Evolutionary conservation across 2,797 vertebrate genomes (phyloP).

Genomic region (Sebastes kiyomatsui): DNA sequence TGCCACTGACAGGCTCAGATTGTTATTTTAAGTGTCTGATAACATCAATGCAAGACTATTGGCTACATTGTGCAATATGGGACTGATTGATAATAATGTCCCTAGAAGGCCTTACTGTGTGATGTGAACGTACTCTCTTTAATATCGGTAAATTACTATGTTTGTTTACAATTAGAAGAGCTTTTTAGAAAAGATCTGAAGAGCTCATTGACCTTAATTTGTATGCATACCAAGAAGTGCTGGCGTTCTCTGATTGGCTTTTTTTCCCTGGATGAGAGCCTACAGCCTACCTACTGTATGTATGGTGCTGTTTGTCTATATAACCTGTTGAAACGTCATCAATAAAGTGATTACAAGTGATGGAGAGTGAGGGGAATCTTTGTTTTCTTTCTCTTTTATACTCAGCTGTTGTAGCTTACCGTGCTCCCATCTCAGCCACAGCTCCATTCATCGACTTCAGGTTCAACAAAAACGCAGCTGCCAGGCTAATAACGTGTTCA

Average conservation of each 20-base stretch:
- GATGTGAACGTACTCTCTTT: neutral
- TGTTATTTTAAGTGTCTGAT: neutral
- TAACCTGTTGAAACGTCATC: neutral
- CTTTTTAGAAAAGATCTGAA: neutral
- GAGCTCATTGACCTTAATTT: neutral
- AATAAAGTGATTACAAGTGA: neutral
- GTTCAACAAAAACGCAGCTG: neutral
- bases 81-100: neutral
- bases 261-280: neutral
- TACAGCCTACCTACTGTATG: neutral
- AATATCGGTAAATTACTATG: neutral
- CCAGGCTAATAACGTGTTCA: neutral
- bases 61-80: neutral
- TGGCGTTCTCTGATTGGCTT: neutral
- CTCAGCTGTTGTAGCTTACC: neutral
- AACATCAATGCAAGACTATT: neutral
- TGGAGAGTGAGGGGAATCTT: neutral
- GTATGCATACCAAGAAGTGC: neutral
- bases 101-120: neutral
- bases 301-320: neutral
- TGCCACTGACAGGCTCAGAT: neutral
- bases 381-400: neutral
- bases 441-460: neutral
- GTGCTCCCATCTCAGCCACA: neutral
- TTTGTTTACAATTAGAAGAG: neutral